These are phyloP conservation scores for Melanotaenia maccullochi DNA, from an alignment of 2,797 vertebrate species.

Conservation along the genomic window DNA sequence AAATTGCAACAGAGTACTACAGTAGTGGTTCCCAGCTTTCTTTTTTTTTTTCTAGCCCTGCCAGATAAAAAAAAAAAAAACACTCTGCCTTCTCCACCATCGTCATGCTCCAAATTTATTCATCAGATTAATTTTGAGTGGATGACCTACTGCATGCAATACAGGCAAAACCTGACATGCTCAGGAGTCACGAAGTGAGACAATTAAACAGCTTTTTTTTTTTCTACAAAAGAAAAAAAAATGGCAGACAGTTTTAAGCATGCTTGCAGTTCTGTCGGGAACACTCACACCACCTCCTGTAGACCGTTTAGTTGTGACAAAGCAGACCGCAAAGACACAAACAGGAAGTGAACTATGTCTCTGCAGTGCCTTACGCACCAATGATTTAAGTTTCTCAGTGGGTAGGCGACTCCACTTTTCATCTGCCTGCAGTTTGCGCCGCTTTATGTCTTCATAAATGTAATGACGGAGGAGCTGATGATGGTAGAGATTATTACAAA, in stretches of 20 bases:
- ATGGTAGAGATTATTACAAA: no score
- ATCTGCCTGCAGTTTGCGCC: conserved; percentile 1
- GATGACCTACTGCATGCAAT: neutral
- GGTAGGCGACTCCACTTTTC: neutral
- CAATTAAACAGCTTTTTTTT: neutral
- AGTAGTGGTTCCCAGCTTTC: neutral
- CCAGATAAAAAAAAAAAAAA: neutral
- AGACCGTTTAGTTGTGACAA: conserved; percentile 32
- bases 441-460: neutral
- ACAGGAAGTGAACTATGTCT: conserved; percentile 59
- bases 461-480: conserved; percentile 1
- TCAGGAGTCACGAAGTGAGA: conserved; percentile 11
- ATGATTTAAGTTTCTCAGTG: conserved; percentile 16
- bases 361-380: conserved; percentile 11
- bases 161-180: conserved; percentile 14
- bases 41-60: no score
- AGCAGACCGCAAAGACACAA: conserved; percentile 35
- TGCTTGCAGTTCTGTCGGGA: conserved; percentile 7
- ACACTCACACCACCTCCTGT: conserved; percentile 5
- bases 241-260: neutral
- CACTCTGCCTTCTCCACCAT: neutral
- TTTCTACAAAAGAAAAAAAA: neutral
- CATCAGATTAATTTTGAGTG: neutral
- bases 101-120: neutral
- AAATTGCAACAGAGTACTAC: conserved; percentile 11